A percentile compares a stretch with the other conserved stretches of the same genome.
phyloP scores from a whole-genome alignment of 2,888 invertebrate species.

The Pandemis corylana region DNA sequence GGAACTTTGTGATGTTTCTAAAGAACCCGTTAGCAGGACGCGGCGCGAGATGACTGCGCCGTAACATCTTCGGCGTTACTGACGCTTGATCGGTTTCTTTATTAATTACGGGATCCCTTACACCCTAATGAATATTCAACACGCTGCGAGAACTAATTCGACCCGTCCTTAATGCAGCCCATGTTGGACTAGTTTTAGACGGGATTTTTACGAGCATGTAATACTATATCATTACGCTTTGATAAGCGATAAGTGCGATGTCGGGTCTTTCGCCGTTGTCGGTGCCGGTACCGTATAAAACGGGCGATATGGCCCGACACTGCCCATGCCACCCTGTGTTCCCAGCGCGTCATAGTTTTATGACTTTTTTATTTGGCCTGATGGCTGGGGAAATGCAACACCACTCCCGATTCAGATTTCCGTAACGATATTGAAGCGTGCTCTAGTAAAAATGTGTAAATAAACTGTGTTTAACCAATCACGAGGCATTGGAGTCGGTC shows the following conservation, averaged over 20 bases:
- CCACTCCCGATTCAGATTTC: constrained; percentile 76
- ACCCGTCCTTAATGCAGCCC: constrained; percentile 59
- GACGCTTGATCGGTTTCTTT: constrained; percentile 66
- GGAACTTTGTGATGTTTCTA: constrained; percentile 58
- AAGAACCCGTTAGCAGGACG: constrained; percentile 59
- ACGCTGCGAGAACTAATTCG: constrained; percentile 61
- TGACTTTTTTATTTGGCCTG: constrained; percentile 81
- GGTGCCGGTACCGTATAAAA: constrained; percentile 73
- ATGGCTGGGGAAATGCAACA: constrained; percentile 78
- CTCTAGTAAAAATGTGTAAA: constrained; percentile 64
- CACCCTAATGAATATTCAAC: constrained; percentile 72
- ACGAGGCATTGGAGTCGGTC: constrained; percentile 52
- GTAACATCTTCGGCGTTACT: constrained; percentile 54
- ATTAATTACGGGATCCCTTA: constrained; percentile 70
- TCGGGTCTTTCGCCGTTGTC: constrained; percentile 71
- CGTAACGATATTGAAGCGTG: constrained; percentile 66
- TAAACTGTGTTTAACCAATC: constrained; percentile 62
- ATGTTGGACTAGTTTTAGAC: constrained; percentile 65
- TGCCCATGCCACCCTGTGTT: constrained; percentile 66
- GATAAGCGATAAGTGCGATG: constrained; percentile 80
- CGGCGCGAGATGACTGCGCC: constrained; percentile 54
- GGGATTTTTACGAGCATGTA: constrained; percentile 75
- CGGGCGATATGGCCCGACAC: constrained; percentile 72
- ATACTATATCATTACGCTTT: constrained; percentile 75
- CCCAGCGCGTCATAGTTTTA: constrained; percentile 81